A percentile compares a stretch with the other conserved stretches of the same genome.
Evolutionary conservation across 1,140 invertebrate species (phyloP).

Genomic region (Pentalonia nigronervosa): DNA sequence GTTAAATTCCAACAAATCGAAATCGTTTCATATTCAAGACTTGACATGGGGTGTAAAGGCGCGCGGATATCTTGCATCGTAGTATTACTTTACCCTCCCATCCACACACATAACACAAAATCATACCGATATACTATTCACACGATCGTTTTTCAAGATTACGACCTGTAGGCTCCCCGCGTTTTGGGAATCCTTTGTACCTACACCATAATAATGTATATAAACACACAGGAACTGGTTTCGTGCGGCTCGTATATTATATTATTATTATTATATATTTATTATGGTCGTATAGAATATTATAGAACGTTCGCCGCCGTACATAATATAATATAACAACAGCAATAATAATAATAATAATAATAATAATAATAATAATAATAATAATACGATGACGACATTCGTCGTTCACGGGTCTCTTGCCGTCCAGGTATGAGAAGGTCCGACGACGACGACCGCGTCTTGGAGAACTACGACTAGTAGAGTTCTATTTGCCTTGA

Average conservation of each 20-base stretch:
- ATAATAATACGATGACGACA: not conserved
- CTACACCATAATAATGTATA: not conserved
- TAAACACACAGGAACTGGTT: constrained; percentile 22
- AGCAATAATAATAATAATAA: too few relatives aligned
- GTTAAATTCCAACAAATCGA: constrained; percentile 6
- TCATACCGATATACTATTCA: not conserved
- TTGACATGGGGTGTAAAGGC: not conserved
- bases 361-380: not conserved
- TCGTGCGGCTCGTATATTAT: not conserved
- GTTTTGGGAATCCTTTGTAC: constrained; percentile 50
- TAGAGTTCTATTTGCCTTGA: constrained; percentile 48
- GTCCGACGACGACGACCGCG: not conserved
- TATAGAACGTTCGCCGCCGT: not conserved
- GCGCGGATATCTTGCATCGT: not conserved
- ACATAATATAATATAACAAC: too few relatives aligned
- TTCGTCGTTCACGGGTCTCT: constrained; percentile 15
- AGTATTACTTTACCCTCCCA: not conserved
- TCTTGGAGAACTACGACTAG: not conserved
- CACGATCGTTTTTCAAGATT: constrained; percentile 47
- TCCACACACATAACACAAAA: not conserved
- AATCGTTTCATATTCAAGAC: not conserved
- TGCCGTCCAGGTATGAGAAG: constrained; percentile 8
- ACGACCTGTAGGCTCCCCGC: not conserved
- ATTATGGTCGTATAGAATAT: not conserved
- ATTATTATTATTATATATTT: constrained; percentile 9